Conservation (phyloP, 2,888 invertebrate species). For the Eristalis pertinax region DNA sequence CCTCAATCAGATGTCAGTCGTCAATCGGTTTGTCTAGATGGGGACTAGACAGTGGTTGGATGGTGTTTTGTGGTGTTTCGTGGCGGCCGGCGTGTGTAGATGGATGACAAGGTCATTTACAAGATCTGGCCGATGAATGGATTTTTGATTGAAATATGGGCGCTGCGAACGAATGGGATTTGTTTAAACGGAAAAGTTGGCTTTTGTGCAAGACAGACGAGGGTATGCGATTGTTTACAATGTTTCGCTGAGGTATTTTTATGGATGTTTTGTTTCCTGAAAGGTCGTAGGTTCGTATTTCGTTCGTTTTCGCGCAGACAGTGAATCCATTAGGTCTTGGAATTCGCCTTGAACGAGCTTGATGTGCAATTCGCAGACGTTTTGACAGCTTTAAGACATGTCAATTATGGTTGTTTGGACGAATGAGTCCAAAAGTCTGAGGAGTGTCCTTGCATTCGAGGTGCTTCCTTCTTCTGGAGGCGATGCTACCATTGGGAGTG, state of each 20-base stretch:
- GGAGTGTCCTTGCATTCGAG: too few relatives aligned
- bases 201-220: conserved; percentile 15
- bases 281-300: conserved; percentile 21
- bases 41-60: conserved; percentile 25
- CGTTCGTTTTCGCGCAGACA: neutral
- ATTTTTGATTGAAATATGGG: conserved; percentile 40
- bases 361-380: too few relatives aligned
- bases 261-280: conserved; percentile 34
- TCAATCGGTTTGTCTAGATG: conserved; percentile 51
- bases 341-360: too few relatives aligned
- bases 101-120: conserved; percentile 61
- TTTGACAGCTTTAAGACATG: too few relatives aligned
- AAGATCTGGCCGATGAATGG: conserved; percentile 11
- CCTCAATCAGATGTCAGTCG: conserved; percentile 58
- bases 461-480: too few relatives aligned
- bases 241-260: conserved; percentile 44
- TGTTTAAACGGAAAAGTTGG: conserved; percentile 9
- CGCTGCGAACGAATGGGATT: conserved; percentile 2
- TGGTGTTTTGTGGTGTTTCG: neutral
- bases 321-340: neutral
- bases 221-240: conserved; percentile 36
- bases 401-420: too few relatives aligned
- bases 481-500: too few relatives aligned
- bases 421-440: too few relatives aligned
- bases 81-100: neutral